Percentiles rank a stretch among this genome's conserved stretches.
Conservation (phyloP, 1,140 invertebrate species). For the Argopecten irradians region DNA sequence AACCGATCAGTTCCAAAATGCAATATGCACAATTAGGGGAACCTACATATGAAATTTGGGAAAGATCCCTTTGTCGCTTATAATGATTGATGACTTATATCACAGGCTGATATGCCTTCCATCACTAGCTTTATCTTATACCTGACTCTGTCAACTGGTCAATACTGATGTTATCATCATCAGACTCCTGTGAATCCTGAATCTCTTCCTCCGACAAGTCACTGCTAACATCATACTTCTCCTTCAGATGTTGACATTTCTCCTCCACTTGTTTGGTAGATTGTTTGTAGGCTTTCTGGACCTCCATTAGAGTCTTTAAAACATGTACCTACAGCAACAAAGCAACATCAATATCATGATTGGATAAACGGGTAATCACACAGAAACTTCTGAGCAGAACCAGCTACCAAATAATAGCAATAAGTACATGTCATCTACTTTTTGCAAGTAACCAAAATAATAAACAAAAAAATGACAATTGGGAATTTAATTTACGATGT, state of each 20-base stretch:
- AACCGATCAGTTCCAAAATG: no score
- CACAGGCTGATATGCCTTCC: not conserved
- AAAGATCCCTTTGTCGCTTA: no score
- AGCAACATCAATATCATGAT: not conserved
- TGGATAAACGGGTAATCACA: not conserved
- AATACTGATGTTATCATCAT: conserved; percentile 57
- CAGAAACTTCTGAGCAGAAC: not conserved
- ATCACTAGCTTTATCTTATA: not conserved
- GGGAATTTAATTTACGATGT: no score
- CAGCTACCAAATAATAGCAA: no score
- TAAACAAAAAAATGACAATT: no score
- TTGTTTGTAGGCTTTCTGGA: conserved; percentile 63
- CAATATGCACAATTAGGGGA: no score
- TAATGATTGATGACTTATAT: not conserved
- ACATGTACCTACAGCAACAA: conserved; percentile 54
- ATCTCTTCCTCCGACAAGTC: conserved; percentile 61
- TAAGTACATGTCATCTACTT: no score
- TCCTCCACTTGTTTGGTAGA: conserved; percentile 57
- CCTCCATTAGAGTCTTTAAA: conserved; percentile 58
- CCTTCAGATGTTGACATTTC: conserved; percentile 53
- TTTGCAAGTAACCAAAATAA: no score
- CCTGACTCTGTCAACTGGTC: conserved; percentile 66
- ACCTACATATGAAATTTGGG: no score
- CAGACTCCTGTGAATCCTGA: conserved; percentile 49
- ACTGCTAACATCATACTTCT: conserved; percentile 53